Evolutionary conservation across 1,140 invertebrate species (phyloP).

Genomic region (Aphaenogaster floridana): DNA sequence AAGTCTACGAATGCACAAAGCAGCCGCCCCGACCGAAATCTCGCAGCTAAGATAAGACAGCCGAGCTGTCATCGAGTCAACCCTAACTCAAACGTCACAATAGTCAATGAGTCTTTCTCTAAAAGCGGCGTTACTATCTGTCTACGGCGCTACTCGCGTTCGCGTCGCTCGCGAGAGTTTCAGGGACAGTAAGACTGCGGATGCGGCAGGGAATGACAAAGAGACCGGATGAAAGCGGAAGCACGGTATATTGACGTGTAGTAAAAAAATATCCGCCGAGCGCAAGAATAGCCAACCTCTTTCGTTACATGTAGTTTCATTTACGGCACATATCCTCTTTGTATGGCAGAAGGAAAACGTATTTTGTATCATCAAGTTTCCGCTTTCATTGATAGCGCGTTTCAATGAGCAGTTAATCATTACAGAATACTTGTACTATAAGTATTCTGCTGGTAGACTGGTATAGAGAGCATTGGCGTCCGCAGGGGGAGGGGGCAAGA

Average conservation of each 20-base stretch:
- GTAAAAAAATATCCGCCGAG: not conserved
- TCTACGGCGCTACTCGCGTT: constrained; percentile 38
- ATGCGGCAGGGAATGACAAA: constrained; percentile 11
- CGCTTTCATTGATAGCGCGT: not conserved
- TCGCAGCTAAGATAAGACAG: constrained; percentile 77
- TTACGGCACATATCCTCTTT: not conserved
- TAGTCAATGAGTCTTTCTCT: constrained; percentile 68
- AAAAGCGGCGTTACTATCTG: constrained; percentile 45
- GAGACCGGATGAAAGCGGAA: constrained; percentile 19
- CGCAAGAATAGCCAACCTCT: not conserved
- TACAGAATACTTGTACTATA: not conserved
- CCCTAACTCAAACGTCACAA: constrained; percentile 82
- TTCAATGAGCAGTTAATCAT: not conserved
- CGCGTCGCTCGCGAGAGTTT: constrained; percentile 44
- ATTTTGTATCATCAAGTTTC: not conserved
- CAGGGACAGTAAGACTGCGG: constrained; percentile 28
- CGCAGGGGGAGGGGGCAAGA: too few species aligned
- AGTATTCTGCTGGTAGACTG: not conserved
- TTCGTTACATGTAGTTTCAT: not conserved
- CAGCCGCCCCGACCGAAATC: constrained; percentile 71
- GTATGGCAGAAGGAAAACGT: not conserved
- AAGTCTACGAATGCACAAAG: constrained; percentile 69
- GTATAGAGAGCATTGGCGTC: not conserved
- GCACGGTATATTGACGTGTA: not conserved
- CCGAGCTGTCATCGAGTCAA: constrained; percentile 78